A percentile compares a stretch with the other conserved stretches of the same genome.
phyloP scores from a whole-genome alignment of 2,797 vertebrate species.

The Catostomus latipinnis region DNA sequence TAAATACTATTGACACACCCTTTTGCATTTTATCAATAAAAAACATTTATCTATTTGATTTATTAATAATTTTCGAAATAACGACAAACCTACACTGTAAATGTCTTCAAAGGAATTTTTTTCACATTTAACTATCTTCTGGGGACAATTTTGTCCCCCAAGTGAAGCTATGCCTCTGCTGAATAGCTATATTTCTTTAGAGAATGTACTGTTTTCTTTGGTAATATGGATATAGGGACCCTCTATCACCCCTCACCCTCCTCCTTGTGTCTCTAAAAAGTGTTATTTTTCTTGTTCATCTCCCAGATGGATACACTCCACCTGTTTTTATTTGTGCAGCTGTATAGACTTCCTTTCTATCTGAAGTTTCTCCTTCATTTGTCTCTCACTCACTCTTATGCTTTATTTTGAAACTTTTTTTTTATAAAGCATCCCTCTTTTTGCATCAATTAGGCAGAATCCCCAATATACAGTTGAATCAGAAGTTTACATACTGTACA shows the following conservation, averaged over 20 bases:
- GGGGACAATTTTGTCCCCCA: too few relatives aligned
- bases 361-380: conserved; percentile 31
- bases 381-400: conserved; percentile 5
- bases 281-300: conserved; percentile 49
- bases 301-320: conserved; percentile 62
- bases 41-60: too few relatives aligned
- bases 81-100: too few relatives aligned
- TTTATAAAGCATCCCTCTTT: neutral
- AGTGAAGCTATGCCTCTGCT: neutral
- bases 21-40: too few relatives aligned
- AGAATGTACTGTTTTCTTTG: conserved; percentile 6
- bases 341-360: conserved; percentile 63
- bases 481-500: too few relatives aligned
- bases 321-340: conserved; percentile 71
- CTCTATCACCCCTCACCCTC: conserved; percentile 20
- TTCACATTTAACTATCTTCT: too few relatives aligned
- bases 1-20: too few relatives aligned
- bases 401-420: conserved; percentile 16
- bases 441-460: conserved; percentile 9
- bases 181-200: neutral
- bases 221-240: neutral
- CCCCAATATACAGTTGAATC: neutral
- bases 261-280: conserved; percentile 26
- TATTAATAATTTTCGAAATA: too few relatives aligned
- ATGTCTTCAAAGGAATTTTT: too few relatives aligned